Evolutionary conservation across 1,140 invertebrate genomes (phyloP).

Genomic region (Papilio polyxenes): DNA sequence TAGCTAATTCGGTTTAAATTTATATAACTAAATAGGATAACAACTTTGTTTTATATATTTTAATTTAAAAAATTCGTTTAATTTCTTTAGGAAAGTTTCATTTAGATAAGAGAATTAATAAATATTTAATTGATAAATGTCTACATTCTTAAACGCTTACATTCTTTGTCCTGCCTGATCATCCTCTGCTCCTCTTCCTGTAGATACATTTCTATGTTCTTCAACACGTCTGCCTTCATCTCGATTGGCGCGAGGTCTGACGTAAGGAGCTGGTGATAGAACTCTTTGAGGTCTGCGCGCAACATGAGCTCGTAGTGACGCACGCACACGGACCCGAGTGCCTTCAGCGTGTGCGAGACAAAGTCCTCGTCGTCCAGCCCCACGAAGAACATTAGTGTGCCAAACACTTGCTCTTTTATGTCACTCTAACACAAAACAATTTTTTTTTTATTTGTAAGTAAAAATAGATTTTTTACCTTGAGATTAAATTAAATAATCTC

Average conservation of each 20-base stretch:
- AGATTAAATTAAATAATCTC: too few relatives aligned
- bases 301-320: slow-evolving; percentile 98
- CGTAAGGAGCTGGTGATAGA: slow-evolving; percentile 93
- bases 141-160: slow-evolving; percentile 79
- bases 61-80: too few relatives aligned
- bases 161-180: slow-evolving; percentile 97
- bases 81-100: too few relatives aligned
- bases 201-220: slow-evolving; percentile 97
- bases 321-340: slow-evolving; percentile 95
- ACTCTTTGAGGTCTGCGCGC: slow-evolving; percentile 90
- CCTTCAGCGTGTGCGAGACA: slow-evolving; percentile 89
- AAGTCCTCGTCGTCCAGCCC: slow-evolving; percentile 89
- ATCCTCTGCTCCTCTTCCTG: slow-evolving; percentile 97
- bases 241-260: slow-evolving; percentile 86
- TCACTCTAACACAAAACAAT: slow-evolving; percentile 78
- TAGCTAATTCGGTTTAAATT: too few relatives aligned
- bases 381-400: slow-evolving; percentile 93
- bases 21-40: too few relatives aligned
- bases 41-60: too few relatives aligned
- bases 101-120: too few relatives aligned
- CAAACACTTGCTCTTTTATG: slow-evolving; percentile 94
- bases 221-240: slow-evolving; percentile 93
- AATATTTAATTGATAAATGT: too few relatives aligned
- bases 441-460: neutral
- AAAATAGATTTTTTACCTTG: neutral